These are phyloP conservation scores for Drosophila rhopaloa DNA, from an alignment of 1,140 invertebrate species.

Conservation along the genomic window DNA sequence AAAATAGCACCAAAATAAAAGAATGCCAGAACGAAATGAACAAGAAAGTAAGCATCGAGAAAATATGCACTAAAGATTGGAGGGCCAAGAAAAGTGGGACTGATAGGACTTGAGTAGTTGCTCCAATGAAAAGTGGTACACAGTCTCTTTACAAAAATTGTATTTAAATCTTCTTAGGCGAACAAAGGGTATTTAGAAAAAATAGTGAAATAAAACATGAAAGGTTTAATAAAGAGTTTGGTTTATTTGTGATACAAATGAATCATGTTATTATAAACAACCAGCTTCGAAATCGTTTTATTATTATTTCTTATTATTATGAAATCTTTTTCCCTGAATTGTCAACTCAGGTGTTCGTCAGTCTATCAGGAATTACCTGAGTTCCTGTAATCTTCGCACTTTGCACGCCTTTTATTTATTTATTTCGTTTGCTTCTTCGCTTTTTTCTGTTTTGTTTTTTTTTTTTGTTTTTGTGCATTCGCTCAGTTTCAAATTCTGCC, in stretches of 20 bases:
- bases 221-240: too few species aligned
- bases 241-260: too few species aligned
- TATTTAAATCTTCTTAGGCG: too few species aligned
- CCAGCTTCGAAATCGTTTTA: too few species aligned
- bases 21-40: constrained; percentile 34
- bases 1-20: constrained; percentile 27
- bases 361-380: constrained; percentile 9
- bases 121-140: constrained; percentile 16
- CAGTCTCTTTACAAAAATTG: too few species aligned
- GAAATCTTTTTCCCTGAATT: neutral
- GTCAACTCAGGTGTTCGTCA: neutral
- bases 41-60: constrained; percentile 34
- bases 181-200: too few species aligned
- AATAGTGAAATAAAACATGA: too few species aligned
- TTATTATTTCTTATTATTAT: neutral
- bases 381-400: constrained; percentile 64
- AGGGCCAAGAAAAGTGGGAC: neutral
- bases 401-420: constrained; percentile 65
- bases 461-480: constrained; percentile 2
- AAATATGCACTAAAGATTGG: constrained; percentile 45
- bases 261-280: too few species aligned
- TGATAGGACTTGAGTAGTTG: constrained; percentile 3
- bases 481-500: constrained; percentile 79
- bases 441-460: neutral
- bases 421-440: constrained; percentile 18